These are phyloP conservation scores for Heliopora coerulea DNA, from an alignment of 92 coral and sea anemone species.

Conservation along the genomic window DNA sequence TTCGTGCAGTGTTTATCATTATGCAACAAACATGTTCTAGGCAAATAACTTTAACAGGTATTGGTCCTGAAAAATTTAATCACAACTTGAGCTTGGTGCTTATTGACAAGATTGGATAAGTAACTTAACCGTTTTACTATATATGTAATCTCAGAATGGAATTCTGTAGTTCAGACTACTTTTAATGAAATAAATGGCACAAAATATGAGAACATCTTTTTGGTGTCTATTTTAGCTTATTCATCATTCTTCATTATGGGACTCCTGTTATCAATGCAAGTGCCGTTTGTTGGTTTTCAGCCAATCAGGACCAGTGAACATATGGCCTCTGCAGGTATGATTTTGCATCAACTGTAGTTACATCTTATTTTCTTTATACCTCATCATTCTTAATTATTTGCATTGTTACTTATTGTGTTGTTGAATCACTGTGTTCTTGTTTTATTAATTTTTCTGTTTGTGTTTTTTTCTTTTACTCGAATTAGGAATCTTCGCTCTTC, in stretches of 20 bases:
- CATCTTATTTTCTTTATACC: background rate
- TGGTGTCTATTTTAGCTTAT: slow-evolving; percentile 64
- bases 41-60: too few species aligned
- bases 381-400: background rate
- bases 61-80: too few species aligned
- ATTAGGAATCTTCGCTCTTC: slow-evolving; percentile 97
- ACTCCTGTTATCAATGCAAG: slow-evolving; percentile 95
- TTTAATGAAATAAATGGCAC: too few species aligned
- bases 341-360: too few species aligned
- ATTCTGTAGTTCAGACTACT: too few species aligned
- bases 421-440: background rate
- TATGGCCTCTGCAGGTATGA: slow-evolving; percentile 97
- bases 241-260: slow-evolving; percentile 93
- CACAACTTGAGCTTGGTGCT: too few species aligned
- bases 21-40: too few species aligned
- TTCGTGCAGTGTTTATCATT: too few species aligned
- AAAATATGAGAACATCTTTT: too few species aligned
- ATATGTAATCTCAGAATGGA: too few species aligned
- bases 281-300: slow-evolving; percentile 99
- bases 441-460: background rate
- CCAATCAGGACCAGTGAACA: slow-evolving; percentile 99
- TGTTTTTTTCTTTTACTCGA: slow-evolving; percentile 9
- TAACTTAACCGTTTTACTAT: too few species aligned
- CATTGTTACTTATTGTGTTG: background rate
- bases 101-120: too few species aligned